Evolutionary conservation across 2,888 invertebrate genomes (phyloP), one percentile per base, ranked within the genome.

Genomic region (Trichopoda pennipes): DNA sequence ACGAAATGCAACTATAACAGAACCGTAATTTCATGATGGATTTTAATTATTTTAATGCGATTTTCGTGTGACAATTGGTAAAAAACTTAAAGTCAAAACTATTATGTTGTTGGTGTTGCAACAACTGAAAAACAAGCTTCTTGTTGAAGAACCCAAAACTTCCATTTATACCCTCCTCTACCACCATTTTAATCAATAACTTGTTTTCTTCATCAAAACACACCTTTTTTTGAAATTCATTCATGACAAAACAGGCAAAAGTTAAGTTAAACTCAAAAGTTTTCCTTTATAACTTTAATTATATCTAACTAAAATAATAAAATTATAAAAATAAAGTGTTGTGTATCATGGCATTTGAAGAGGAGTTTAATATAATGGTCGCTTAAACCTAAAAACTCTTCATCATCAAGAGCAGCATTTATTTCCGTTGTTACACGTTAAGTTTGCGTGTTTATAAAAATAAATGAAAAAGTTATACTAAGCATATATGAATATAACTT

Each of bases 181-280:
- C 44, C 44, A 44, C 14, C 44, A n/a, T n/a, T n/a, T 44, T 16
- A 44, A 14, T 16, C n/a, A 44, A 44, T 44, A 16, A 63, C 64
- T 53, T 55, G 6, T 44, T 76, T 68, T 72, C 72, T 68, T 61
- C 61, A 9, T 53, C 69, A 51, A 61, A 79, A 68, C 82, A 82
- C 82, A 79, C 82, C 82, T 82, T 79, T 75, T 60, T 68, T 75
- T 56, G 64, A 7, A 76, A 68, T 76, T 76, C 82, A 79, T 79
- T 82, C 75, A 76, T 53, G 72, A 68, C 60, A 68, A 61, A 64
- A 49, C 60, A 49, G 68, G 42, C 74, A 78, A 55, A 70, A 35
- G 23, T 64, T 61, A 60, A 58, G 16, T 21, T 16, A 61, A 56
- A 69, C 47, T 64, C 60, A 38, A 68, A n/a, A 63, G 60, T 72